Percentiles rank a stretch among this genome's conserved stretches.
Evolutionary conservation across 1,140 invertebrate genomes (phyloP).

Genomic region (Adoxophyes honmai): DNA sequence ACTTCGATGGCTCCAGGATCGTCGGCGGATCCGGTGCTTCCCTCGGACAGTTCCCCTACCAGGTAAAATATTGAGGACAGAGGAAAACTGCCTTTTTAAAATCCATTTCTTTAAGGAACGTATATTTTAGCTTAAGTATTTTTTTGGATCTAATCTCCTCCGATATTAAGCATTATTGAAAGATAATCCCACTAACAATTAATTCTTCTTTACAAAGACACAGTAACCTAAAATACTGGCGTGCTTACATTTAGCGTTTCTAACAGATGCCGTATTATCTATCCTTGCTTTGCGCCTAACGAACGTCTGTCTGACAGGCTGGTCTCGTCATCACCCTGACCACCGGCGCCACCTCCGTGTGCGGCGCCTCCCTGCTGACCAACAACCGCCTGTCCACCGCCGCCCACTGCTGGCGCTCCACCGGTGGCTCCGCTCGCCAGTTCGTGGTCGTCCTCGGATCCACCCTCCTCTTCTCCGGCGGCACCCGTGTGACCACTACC

Average conservation of each 20-base stretch:
- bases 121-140: too few species aligned
- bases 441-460: conserved; percentile 30
- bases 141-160: too few species aligned
- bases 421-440: conserved; percentile 14
- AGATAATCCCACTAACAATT: too few species aligned
- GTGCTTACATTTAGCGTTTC: too few species aligned
- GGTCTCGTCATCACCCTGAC: conserved; percentile 7
- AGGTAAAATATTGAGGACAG: too few species aligned
- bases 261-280: too few species aligned
- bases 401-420: conserved; percentile 36
- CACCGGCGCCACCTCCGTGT: conserved; percentile 24
- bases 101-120: too few species aligned
- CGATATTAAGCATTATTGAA: too few species aligned
- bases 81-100: too few species aligned
- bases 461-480: conserved; percentile 23
- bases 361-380: conserved; percentile 32
- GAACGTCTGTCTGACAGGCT: not conserved
- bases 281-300: too few species aligned
- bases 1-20: conserved; percentile 30
- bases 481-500: conserved; percentile 21
- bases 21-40: conserved; percentile 24
- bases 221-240: too few species aligned
- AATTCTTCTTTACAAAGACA: too few species aligned
- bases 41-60: not conserved
- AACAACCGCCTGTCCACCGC: conserved; percentile 35